A percentile compares a stretch with the other conserved stretches of the same genome.
Conservation (phyloP, 2,113 vertebrate species). For the Xiphias gladius region DNA sequence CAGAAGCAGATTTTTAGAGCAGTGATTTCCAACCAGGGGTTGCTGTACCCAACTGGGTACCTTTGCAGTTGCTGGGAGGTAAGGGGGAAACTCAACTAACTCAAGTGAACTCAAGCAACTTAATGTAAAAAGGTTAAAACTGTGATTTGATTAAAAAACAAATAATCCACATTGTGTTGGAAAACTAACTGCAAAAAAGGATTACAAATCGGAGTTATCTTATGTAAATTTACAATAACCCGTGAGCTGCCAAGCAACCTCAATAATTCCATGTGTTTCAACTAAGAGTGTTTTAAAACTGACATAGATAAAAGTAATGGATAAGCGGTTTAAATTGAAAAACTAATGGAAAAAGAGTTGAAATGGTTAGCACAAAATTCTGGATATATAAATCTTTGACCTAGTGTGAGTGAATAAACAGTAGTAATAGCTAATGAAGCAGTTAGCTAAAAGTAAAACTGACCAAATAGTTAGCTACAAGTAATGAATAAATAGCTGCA, state of each 20-base stretch:
- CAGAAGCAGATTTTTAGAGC: too few species aligned
- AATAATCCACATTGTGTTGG: neutral
- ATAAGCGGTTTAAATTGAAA: neutral
- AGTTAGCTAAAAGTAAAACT: neutral
- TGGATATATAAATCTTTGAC: neutral
- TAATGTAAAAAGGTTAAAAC: too few species aligned
- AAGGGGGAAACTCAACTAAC: neutral
- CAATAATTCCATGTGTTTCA: neutral
- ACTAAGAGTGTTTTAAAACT: neutral
- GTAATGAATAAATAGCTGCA: too few species aligned
- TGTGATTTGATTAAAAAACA: neutral
- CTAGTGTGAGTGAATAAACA: neutral
- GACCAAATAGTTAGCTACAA: neutral
- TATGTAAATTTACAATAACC: neutral
- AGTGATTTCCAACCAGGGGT: too few species aligned
- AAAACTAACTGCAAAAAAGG: neutral
- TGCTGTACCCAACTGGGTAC: too few species aligned
- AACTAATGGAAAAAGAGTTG: too few species aligned
- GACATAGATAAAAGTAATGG: neutral
- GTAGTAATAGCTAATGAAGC: neutral
- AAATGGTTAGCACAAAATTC: neutral
- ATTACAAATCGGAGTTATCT: neutral
- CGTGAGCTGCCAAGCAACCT: too few species aligned
- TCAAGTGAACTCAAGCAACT: too few species aligned
- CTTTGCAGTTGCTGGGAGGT: too few species aligned